phyloP scores from a whole-genome alignment of 2,797 vertebrate genomes.

The Lepus townsendii region DNA sequence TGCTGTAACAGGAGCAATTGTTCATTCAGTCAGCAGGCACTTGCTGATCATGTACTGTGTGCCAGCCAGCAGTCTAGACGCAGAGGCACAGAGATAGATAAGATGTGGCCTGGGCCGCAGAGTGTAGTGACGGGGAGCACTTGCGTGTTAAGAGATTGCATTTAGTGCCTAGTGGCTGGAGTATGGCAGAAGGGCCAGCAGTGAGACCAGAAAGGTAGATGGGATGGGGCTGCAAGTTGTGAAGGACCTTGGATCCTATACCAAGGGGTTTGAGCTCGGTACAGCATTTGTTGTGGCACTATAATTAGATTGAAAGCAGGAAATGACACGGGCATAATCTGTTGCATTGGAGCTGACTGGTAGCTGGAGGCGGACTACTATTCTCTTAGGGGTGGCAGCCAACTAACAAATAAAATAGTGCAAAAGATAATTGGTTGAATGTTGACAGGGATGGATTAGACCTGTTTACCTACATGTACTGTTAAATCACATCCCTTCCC shows the following conservation, averaged over 20 bases:
- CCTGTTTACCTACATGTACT: neutral
- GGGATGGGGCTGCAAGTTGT: neutral
- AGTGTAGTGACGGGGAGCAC: neutral
- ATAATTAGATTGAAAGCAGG: neutral
- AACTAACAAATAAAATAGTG: neutral
- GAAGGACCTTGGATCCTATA: accelerated
- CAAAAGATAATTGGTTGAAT: neutral
- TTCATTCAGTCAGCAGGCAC: neutral
- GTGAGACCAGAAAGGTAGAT: neutral
- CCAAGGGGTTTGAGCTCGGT: neutral
- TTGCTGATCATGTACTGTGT: neutral
- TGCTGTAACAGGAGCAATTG: neutral
- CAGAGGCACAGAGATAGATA: neutral
- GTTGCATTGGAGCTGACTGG: neutral
- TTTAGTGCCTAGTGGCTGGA: neutral
- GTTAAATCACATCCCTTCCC: neutral
- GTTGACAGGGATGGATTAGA: neutral
- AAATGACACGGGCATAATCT: neutral
- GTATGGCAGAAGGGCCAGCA: neutral
- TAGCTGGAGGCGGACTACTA: neutral
- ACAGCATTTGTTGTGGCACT: neutral
- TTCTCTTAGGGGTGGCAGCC: neutral
- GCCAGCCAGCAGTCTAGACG: neutral
- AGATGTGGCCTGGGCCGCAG: neutral
- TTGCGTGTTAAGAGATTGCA: neutral